These are phyloP conservation scores for Mungos mungo DNA, from an alignment of 2,113 vertebrate genomes.

Conservation along the genomic window DNA sequence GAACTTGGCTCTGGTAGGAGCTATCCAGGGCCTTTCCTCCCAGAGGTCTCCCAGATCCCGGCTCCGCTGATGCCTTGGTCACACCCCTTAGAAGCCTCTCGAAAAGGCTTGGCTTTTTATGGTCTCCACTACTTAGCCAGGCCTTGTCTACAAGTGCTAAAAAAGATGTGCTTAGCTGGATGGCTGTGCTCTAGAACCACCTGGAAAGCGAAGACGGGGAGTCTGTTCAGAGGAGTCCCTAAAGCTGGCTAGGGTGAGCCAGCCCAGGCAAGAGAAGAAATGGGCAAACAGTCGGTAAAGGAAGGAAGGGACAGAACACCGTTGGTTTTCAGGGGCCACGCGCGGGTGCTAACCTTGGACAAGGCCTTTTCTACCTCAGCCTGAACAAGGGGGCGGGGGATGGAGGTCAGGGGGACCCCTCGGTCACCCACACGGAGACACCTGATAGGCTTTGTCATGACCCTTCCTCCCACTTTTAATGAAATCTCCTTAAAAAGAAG, in stretches of 20 bases:
- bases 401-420: neutral
- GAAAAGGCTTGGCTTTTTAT: neutral
- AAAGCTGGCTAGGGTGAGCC: neutral
- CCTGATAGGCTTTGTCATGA: accelerated
- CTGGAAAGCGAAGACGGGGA: neutral
- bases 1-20: neutral
- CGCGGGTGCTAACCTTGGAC: neutral
- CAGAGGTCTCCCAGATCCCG: accelerated
- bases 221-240: neutral
- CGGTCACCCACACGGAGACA: neutral
- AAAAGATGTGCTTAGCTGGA: neutral
- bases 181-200: neutral
- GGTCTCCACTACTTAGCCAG: accelerated
- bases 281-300: neutral
- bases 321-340: accelerated
- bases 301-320: neutral
- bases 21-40: accelerated
- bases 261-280: neutral
- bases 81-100: neutral
- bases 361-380: neutral
- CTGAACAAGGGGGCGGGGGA: neutral
- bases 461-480: neutral
- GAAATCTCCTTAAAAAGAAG: neutral
- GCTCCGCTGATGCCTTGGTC: neutral
- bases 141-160: neutral